Evolutionary conservation across 2,888 invertebrate species (phyloP), one percentile per base, ranked within the genome.

Genomic region (Xestia ashworthii): DNA sequence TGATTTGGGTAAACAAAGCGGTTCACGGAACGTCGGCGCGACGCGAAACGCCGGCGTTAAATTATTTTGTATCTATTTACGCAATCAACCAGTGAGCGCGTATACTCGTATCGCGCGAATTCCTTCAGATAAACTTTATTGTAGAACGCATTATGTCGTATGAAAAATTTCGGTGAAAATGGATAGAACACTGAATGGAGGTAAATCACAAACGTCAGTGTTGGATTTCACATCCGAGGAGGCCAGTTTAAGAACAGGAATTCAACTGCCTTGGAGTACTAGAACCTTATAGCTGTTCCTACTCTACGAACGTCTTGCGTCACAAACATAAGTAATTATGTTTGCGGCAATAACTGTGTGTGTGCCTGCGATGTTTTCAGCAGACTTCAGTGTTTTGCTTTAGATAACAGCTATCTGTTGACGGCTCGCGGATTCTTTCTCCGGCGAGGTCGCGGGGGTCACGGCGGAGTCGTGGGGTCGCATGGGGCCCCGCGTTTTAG

Each of bases 371-470:
- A 85, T 86, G 73, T 75, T 84, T 86, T 76, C 72, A 86, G 74
- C 48, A 55, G 58, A 72, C 68, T 88, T 71, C 69, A 74, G 76
- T 79, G 69, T 58, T 69, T 71, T 75, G 77, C 38, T 84, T 74
- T 64, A 77, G 91, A 91, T 90, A 89, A 86, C 80, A 78, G 32
- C 79, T 88, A 90, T 91, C 89, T 87, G 89, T 91, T 90, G 85
- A 85, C 85, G 78, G 80, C 70, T 71, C 53, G 32, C 65, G 55
- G 71, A 41, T 81, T 81, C 83, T 87, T 89, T 87, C 84, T 85
- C 83, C 69, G 44, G 25, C 68, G 76, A 75, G 87, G 80, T 55
- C 79, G 81, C 64, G n/a, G 1, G 19, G 70, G 71, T 85, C 77
- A 46, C 55, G 46, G n/a, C 44, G 58, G 68, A 70, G 79, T 68